phyloP scores from a whole-genome alignment of 2,113 vertebrate genomes.

The Leiothrix lutea region DNA sequence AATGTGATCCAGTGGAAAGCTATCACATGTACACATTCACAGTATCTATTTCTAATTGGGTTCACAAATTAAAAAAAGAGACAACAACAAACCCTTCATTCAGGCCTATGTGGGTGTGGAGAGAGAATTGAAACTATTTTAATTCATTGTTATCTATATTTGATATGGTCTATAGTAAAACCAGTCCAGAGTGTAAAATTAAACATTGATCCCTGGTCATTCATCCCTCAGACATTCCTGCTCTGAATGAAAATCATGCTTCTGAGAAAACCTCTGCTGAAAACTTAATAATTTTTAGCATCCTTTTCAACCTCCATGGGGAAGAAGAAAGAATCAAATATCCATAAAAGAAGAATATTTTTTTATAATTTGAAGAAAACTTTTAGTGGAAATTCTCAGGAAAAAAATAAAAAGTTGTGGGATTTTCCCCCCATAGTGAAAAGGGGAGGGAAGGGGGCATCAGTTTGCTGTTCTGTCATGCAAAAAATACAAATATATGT shows the following conservation, averaged over 20 bases:
- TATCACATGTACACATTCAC: not conserved
- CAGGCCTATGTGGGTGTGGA: not conserved
- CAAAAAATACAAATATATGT: not conserved
- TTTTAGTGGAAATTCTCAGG: not conserved
- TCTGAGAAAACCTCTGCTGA: not conserved
- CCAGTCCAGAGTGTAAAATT: not conserved
- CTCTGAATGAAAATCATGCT: not conserved
- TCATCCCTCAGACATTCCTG: not conserved
- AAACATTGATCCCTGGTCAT: not conserved
- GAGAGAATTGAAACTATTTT: not conserved
- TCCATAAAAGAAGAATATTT: not conserved
- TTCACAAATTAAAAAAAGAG: not conserved
- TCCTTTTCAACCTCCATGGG: rapidly evolving
- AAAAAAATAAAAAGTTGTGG: rapidly evolving
- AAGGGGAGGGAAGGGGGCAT: not conserved
- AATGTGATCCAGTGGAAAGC: not conserved
- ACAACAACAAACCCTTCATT: not conserved
- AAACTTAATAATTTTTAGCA: not conserved
- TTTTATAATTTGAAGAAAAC: not conserved
- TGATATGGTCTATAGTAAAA: not conserved
- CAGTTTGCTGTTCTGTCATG: not conserved
- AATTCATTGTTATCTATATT: not conserved
- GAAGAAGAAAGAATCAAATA: not conserved
- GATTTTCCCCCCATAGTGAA: rapidly evolving
- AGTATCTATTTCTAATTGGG: not conserved